A percentile compares a stretch with the other conserved stretches of the same genome.
Conservation (phyloP, 2,888 invertebrate species). For the Stratiomys singularior region DNA sequence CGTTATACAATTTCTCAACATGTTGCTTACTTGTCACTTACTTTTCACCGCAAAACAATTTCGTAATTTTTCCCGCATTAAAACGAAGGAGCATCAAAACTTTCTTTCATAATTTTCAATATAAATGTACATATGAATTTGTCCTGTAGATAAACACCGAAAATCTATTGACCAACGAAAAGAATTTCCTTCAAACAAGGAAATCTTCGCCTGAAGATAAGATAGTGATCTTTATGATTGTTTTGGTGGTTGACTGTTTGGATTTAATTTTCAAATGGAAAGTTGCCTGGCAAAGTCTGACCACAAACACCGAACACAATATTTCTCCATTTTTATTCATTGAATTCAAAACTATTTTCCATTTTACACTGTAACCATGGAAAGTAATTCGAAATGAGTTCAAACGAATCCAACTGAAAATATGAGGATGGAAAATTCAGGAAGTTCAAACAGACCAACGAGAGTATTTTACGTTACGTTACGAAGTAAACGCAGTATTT, state of each 20-base stretch:
- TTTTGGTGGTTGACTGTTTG: background rate
- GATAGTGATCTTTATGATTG: background rate
- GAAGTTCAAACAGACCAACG: background rate
- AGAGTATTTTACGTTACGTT: background rate
- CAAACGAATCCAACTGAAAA: background rate
- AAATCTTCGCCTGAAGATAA: background rate
- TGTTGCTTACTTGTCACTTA: constrained; percentile 23
- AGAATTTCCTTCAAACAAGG: background rate
- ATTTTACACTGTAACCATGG: background rate
- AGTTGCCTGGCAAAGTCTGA: no score
- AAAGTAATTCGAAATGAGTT: background rate
- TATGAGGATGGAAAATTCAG: background rate
- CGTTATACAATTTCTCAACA: no score
- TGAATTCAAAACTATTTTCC: no score
- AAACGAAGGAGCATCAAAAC: background rate
- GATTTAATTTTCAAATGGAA: background rate
- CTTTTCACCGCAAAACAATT: constrained; percentile 28
- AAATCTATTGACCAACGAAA: background rate
- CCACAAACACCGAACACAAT: no score
- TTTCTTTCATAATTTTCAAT: constrained; percentile 16
- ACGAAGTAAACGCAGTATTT: constrained; percentile 16
- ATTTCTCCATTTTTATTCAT: no score
- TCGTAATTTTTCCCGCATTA: background rate
- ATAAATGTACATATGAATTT: constrained; percentile 8
- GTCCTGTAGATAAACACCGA: background rate